Evolutionary conservation across 2,888 invertebrate genomes (phyloP).

Genomic region (Thelaira solivaga): DNA sequence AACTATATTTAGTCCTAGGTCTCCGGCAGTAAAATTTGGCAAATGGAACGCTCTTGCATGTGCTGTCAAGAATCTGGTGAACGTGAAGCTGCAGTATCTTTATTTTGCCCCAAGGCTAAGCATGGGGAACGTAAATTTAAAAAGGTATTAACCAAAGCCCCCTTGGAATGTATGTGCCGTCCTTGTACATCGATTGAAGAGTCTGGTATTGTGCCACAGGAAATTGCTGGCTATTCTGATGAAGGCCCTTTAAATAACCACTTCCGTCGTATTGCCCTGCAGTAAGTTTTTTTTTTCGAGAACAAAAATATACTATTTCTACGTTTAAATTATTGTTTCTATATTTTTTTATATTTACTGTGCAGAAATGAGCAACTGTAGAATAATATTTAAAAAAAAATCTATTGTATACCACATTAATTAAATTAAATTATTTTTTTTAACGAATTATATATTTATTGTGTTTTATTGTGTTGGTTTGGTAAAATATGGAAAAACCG

Average conservation of each 20-base stretch:
- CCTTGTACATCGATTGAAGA: constrained; percentile 94
- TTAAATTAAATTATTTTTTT: no score
- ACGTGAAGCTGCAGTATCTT: constrained; percentile 90
- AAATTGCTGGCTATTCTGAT: constrained; percentile 90
- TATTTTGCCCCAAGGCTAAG: constrained; percentile 93
- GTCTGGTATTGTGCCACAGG: constrained; percentile 91
- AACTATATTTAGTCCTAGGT: constrained; percentile 80
- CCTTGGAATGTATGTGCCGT: constrained; percentile 95
- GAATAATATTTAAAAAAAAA: not conserved
- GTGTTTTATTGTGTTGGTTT: no score
- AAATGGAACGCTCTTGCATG: constrained; percentile 96
- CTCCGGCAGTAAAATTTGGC: constrained; percentile 96
- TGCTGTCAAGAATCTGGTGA: constrained; percentile 97
- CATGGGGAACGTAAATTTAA: constrained; percentile 90
- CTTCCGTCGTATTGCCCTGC: constrained; percentile 83
- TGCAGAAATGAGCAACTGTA: constrained; percentile 3
- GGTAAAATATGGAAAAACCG: no score
- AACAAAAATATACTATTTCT: no score
- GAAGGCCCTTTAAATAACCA: constrained; percentile 89
- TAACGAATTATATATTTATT: no score
- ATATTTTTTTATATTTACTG: not conserved
- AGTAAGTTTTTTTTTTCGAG: constrained; percentile 75
- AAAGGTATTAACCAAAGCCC: constrained; percentile 94
- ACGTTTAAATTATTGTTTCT: not conserved
- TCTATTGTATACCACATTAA: no score